Evolutionary conservation across 2,113 vertebrate genomes (phyloP), one percentile per base, ranked within the genome.

Genomic region (Macaca nemestrina): DNA sequence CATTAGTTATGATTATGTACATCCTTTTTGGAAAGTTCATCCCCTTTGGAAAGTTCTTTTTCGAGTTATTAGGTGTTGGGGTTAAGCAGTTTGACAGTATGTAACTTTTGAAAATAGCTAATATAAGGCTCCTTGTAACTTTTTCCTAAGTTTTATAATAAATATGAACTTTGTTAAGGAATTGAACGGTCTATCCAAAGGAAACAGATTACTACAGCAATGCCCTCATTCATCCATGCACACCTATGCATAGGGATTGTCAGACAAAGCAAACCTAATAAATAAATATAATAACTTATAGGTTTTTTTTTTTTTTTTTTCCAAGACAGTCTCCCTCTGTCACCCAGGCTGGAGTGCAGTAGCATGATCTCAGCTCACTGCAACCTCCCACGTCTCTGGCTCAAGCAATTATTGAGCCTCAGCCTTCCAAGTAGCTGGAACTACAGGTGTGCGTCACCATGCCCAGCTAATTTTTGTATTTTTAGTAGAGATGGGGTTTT

Each of bases 51-150:
- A 90, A 61, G 68, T 81, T 89, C 70, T 22, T 68, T 87, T 70
- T 59, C 2, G 32, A 72, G 23, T 84, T 90, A 76, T 45, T 38
- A 87, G 10, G 16, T 45, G 4, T 12, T 70, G 14, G 16, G 25
- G 88, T 80, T 48, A 52, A 90, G 78, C 52, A 67, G 38, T 20
- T 64, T 70, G 32, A 84, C 9, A 78, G 11, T 38, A 67, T 38
- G 52, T 8, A 11, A 48, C n/a, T 91, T 94, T 90, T 75, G 22
- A 90, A 96, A 95, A 93, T 14, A 82, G 76, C 73, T 83, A 82
- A 76, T 25, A 43, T 13, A 59, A 85, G 76, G 20, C 73, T 82
- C 6, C 68, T 84, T 70, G 20, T 68, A 59, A 72, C 30, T 87
- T 84, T 61, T 86, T 30, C 75, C 79, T 68, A 85, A 64, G 55